Base-by-base conservation (phyloP, 2,797 vertebrate genomes). In the Melanotaenia parkinsoni region DNA sequence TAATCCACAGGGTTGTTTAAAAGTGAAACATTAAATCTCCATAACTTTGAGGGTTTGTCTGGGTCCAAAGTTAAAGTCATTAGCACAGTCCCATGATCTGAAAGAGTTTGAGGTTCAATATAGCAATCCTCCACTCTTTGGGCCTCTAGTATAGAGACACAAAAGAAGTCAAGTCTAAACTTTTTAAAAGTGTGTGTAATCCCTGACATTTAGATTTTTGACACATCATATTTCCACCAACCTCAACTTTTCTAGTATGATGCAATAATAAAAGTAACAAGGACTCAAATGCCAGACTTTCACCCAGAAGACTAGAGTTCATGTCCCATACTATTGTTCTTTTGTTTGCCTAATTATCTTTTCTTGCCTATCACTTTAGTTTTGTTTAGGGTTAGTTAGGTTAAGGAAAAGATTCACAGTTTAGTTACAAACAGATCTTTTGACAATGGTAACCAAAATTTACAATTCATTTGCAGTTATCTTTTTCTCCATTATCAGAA, bases 1-100 rank as follows among this genome's bases (percentile, higher is more conserved):
- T 38, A 0, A 8, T 2, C 53, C 28, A 28, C 47, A 1, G 50
- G 50, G 6, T 38, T 54, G 3, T 37, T 65, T 38, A 54, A 65
- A 38, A 65, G 47, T 20, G 63, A 65, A 8, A 37, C 63, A 18
- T 64, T 53, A 4, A 61, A 38, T 37, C 67, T 53, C 58, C 58
- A 62, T 26, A 61, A 30, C 10, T 54, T 70, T 1, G 38, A 40
- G n/a, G 47, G 24, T n/a, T 38, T 32, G 0, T 53, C 45, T 1
- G 2, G n/a, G 32, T 47, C 9, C 1, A 61, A 0, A 40, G 22
- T 43, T 30, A 70, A 18, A 3, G 30, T 30, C 18, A 56, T 24
- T 22, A 16, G 7, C 18, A 62, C 47, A 11, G 24, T 58, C 1
- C 47, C 47, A 18, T 70, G 58, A 7, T 70, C 68, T 22, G 24